Evolutionary conservation across 2,113 vertebrate species (phyloP), one percentile per base, ranked within the genome.

Genomic region (Lepidothrix coronata): DNA sequence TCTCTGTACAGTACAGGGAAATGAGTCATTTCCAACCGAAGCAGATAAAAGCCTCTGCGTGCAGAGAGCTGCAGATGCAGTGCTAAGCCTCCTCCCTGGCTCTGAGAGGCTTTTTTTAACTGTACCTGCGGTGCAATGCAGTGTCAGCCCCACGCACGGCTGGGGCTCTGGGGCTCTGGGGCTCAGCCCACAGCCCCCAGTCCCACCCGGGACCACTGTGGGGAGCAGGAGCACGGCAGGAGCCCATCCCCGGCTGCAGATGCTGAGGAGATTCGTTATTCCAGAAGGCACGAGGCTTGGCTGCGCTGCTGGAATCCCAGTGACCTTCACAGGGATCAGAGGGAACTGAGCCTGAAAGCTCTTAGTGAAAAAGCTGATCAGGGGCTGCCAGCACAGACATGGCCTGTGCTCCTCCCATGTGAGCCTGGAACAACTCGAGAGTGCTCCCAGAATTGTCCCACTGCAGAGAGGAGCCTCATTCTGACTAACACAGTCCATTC

Each of bases 51-150:
- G 80, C 24, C 61, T 27, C 49, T 76, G 89, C 83, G 1, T 58
- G 89, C 93, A 61, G 76, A 49, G 63, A 91, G 89, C 93, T 91
- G 96, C 95, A 93, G 72, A 92, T 82, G 93, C 71, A 55, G 63
- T 68, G 86, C 86, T 54, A 63, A 94, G 39, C 77, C 71, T 49
- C 88, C 62, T 39, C 35, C 31, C n/a, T 31, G 62, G 35, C 78
- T 79, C 62, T 1, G 11, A 73, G 63, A 80, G 70, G 30, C 39
- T 66, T 37, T 57, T 70, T 55, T 21, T 24, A 48, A 23, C 37
- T 1, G 1, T 63, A 79, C 86, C 79, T 79, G 86, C 77, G 37
- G 30, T 51, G 27, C n/a, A 78, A 35, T 9, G 43, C 68, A 58
- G 31, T 2, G 5, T 8, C 82, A 51, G 74, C n/a, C 39, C 74